These are phyloP conservation scores for Tadarida brasiliensis DNA, from an alignment of 2,797 vertebrate species.

Conservation along the genomic window DNA sequence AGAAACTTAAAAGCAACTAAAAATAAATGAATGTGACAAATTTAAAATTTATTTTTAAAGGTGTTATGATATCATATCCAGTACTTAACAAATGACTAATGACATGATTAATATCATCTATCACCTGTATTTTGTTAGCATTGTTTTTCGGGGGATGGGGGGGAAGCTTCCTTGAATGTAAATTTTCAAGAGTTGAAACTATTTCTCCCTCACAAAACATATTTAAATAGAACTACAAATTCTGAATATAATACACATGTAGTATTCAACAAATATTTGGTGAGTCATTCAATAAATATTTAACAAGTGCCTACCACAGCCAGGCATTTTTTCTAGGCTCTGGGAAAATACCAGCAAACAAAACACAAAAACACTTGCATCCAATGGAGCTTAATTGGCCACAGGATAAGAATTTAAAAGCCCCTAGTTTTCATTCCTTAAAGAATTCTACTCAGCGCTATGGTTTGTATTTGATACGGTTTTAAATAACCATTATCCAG, in stretches of 20 bases:
- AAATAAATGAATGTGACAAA: neutral
- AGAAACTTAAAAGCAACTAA: neutral
- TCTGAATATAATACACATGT: neutral
- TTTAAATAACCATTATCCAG: neutral
- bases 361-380: neutral
- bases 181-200: neutral
- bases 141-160: neutral
- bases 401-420: neutral
- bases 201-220: neutral
- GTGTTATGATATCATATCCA: neutral
- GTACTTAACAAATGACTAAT: neutral
- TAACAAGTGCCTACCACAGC: neutral
- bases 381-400: neutral
- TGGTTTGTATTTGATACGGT: neutral
- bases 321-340: neutral
- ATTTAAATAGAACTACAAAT: neutral
- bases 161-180: neutral
- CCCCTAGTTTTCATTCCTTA: neutral
- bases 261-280: neutral
- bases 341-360: neutral
- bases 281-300: neutral
- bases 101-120: neutral
- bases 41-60: constrained; percentile 19
- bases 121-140: neutral
- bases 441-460: neutral